Evolutionary conservation across 2,113 vertebrate species (phyloP), one percentile per base, ranked within the genome.

Genomic region (Chaetura pelagica): DNA sequence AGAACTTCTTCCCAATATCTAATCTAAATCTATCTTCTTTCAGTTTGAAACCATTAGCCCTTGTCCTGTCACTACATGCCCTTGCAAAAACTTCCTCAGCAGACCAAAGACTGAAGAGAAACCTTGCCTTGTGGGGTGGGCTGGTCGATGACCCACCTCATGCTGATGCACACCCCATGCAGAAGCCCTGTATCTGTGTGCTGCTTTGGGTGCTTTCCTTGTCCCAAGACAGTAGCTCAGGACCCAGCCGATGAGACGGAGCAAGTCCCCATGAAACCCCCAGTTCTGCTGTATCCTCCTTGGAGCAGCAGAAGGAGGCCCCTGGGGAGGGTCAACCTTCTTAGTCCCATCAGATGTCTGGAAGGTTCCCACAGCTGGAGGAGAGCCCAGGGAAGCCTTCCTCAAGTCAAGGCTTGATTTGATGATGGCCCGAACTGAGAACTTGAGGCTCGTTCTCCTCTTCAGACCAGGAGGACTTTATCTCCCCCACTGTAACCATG

Each of bases 131-230:
- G 23, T 16, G 55, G n/a, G 23, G 19, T 32, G 21, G 61, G 26
- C 17, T 29, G 5, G 0, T 30, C 4, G 3, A 11, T 0, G 2
- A 13, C 29, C 40, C 48, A 8, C 55, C 15, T 78, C 38, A 6
- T 1, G 6, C 10, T 32, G 38, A 11, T 0, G 3, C 34, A 22
- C 7, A 26, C 13, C 17, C 23, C 2, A 1, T 29, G 18, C 23
- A 54, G 64, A 44, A 87, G 40, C n/a, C 27, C 23, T 0, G 0
- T 8, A 32, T 18, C 27, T n/a, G 15, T 0, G 1, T 72, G 29
- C 8, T 29, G 21, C 38, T 2, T 1, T 8, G 27, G 19, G 9
- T n/a, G 40, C 27, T 29, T 23, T 46, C 38, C 24, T 26, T 55
- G 30, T 34, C 44, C 38, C 2, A 4, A 19, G 44, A 9, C 62